Base-by-base conservation (phyloP, 2,113 vertebrate species). In the Hippolais icterina region DNA sequence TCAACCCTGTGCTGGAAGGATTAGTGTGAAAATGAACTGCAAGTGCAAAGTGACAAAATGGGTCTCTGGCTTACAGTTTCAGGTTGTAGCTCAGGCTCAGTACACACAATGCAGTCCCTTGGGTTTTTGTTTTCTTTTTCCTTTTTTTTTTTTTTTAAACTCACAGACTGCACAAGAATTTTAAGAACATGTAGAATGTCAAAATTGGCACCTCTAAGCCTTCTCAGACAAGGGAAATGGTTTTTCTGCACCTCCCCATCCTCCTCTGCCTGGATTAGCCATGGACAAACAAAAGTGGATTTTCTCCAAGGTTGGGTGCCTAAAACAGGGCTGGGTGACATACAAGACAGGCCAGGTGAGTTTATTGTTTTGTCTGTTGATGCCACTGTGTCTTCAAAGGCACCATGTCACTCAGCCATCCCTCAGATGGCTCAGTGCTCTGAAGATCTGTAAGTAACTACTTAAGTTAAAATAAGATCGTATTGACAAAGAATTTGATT, bases 181-280 rank as follows among this genome's bases (percentile, higher is more conserved):
- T 97, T 96, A 95, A 96, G 84, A 64, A 68, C 88, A 97, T 24
- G 20, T 87, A 88, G 64, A 77, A 94, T 95, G 85, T 93, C 84
- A 83, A 94, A 94, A 91, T n/a, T 96, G 86, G 42, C 87, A 97
- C 70, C 91, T 97, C 47, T 97, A 97, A 97, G 97, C 97, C 95
- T 93, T 93, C 69, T 85, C 75, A 76, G 72, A 60, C 53, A 94
- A 81, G 71, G 29, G 31, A 87, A 61, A 64, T 44, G 28, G 47
- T 85, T 44, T 89, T 96, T 90, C 88, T 93, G 83, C 71, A 92
- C 88, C 60, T 65, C 54, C 47, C 9, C 66, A 81, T 96, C 60
- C 71, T 89, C 31, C 44, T 83, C 77, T 77, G 35, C 39, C 84
- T 95, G 94, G 93, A 95, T 97, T 95, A 96, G 72, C 53, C 75